Evolutionary conservation across 30 jellyfish, hydroid and myxozoan species (phyloP), one percentile per base, ranked within the genome.

Genomic region (Cassiopea andromeda): DNA sequence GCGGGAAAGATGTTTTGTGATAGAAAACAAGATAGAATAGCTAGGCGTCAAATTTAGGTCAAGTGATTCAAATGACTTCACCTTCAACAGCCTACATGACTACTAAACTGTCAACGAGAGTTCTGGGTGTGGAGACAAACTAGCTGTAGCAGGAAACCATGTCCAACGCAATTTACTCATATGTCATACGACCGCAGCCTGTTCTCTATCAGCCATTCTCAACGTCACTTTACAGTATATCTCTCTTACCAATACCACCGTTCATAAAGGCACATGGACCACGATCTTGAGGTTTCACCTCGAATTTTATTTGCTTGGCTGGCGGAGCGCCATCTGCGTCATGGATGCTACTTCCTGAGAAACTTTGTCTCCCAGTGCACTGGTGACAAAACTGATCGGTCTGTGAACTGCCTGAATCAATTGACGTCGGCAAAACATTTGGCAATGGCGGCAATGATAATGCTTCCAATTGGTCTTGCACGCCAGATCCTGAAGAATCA

Each of bases 401-500:
- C 66, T 17, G 68, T 46, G 87, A 73, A 49, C 93, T 78, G 70
- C 82, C 73, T 44, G 92, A 64, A 70, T 82, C 97, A 1, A 83
- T 17, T 12, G 87, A 67, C 8, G 73, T 72, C 15, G 89, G 87
- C 68, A 75, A 10, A 9, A 75, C 89, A 9, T 86, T 48, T 78
- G 92, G 88, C 81, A 75, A 78, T 59, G 94, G 85, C 5, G 97
- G 78, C 74, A 92, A 48, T 58, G 94, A 49, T 1, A 92, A 57
- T 27, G 99, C 98, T 60, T 95, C 99, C 48, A 95, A 86, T 81
- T 95, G 99, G 81, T 95, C 99, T 80, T 95, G 99, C 13, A 95
- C 99, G 60, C 99, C 99, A 67, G 99, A 88, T 45, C 99, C 99
- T 95, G 57, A 3, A 59, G 72, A 49, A 72, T 1, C 48, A 80